These are phyloP conservation scores for Hippoglossus hippoglossus DNA, from an alignment of 2,797 vertebrate genomes.

Conservation along the genomic window DNA sequence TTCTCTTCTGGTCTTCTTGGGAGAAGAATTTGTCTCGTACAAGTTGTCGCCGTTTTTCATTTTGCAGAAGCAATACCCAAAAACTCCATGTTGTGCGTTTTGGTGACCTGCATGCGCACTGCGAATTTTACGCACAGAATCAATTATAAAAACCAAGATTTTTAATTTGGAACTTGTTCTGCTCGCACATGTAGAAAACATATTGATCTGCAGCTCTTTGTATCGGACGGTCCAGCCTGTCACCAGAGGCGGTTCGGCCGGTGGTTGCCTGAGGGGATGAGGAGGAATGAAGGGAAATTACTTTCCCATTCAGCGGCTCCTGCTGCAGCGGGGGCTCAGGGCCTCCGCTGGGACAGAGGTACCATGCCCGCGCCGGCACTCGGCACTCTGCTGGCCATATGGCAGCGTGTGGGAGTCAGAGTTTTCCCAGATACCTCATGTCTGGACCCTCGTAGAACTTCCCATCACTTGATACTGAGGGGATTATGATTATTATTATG, in stretches of 20 bases:
- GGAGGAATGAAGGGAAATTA: constrained; percentile 51
- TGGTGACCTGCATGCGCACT: too few relatives aligned
- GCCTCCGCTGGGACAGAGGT: constrained; percentile 62
- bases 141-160: not conserved
- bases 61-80: too few relatives aligned
- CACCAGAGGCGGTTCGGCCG: not conserved
- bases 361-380: constrained; percentile 38
- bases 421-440: constrained; percentile 19
- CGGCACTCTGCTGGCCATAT: constrained; percentile 65
- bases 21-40: too few relatives aligned
- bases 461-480: not conserved
- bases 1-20: not conserved
- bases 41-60: too few relatives aligned
- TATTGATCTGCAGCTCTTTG: too few relatives aligned
- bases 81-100: too few relatives aligned
- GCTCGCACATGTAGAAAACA: too few relatives aligned
- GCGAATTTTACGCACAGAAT: not conserved
- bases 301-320: constrained; percentile 41
- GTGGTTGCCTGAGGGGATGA: constrained; percentile 49
- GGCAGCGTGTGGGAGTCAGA: constrained; percentile 63
- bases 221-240: too few relatives aligned
- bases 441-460: constrained; percentile 34
- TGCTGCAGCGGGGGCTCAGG: constrained; percentile 50
- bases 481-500: not conserved
- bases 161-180: too few relatives aligned